A percentile compares a stretch with the other conserved stretches of the same genome.
Conservation (phyloP, 1,140 invertebrate species). For the Adelges cooleyi region DNA sequence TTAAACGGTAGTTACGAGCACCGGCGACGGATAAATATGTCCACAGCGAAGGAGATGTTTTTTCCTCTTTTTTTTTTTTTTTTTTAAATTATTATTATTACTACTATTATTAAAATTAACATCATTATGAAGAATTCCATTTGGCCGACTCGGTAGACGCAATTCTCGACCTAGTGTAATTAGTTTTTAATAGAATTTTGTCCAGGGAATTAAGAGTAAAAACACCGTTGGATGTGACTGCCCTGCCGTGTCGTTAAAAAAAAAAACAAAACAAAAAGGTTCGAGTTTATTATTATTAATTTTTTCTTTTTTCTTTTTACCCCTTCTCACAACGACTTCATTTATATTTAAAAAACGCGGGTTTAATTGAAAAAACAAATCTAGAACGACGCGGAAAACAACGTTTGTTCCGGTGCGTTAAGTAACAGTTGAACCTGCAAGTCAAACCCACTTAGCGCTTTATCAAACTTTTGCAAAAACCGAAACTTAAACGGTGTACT, state of each 20-base stretch:
- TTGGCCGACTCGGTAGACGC: background rate
- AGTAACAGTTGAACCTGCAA: too few species aligned
- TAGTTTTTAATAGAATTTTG: constrained; percentile 15
- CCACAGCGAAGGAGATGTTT: background rate
- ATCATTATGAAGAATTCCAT: constrained; percentile 15
- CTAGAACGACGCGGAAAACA: too few species aligned
- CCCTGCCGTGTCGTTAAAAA: too few species aligned
- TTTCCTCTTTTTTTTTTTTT: background rate
- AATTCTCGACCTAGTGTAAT: constrained; percentile 9
- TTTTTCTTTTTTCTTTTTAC: constrained; percentile 5
- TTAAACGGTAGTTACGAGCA: too few species aligned
- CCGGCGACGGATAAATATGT: too few species aligned
- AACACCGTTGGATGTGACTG: too few species aligned
- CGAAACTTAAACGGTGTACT: too few species aligned
- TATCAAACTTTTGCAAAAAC: too few species aligned
- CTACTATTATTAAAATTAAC: background rate
- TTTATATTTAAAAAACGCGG: background rate
- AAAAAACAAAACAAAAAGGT: too few species aligned
- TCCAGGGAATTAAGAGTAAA: background rate
- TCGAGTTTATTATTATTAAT: too few species aligned
- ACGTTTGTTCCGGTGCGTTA: too few species aligned
- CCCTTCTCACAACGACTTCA: background rate
- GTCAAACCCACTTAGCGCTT: too few species aligned
- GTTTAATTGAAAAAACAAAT: constrained; percentile 15
- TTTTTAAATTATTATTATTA: background rate